These are phyloP conservation scores for Semicossyphus pulcher DNA, from an alignment of 2,113 vertebrate genomes.

Conservation along the genomic window DNA sequence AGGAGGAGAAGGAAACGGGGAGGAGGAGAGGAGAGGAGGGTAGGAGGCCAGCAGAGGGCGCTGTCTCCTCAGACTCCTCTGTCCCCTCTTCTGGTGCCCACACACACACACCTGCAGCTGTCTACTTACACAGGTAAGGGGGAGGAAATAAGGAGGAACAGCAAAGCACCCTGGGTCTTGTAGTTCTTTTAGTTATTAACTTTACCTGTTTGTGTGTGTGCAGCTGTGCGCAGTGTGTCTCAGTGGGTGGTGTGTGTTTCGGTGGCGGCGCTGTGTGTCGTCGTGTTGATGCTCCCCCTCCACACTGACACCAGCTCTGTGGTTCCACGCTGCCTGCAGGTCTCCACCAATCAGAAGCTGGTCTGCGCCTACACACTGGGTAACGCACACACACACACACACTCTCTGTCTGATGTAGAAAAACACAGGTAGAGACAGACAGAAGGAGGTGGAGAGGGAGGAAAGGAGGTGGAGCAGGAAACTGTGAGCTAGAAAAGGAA, in stretches of 20 bases:
- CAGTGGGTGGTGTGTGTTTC: slow-evolving; percentile 38
- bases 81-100: slow-evolving; percentile 30
- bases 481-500: no score
- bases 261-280: slow-evolving; percentile 32
- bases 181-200: neutral
- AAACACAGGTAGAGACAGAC: neutral
- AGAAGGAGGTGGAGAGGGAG: neutral
- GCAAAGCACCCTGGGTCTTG: slow-evolving; percentile 3
- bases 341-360: slow-evolving; percentile 60
- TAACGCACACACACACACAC: slow-evolving; percentile 26
- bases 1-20: no score
- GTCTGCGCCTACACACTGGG: slow-evolving; percentile 49
- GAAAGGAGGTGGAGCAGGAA: no score
- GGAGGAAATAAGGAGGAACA: neutral
- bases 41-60: slow-evolving; percentile 12
- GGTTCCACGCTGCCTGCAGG: slow-evolving; percentile 53
- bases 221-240: slow-evolving; percentile 27
- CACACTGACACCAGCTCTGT: slow-evolving; percentile 22
- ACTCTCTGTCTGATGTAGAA: no score
- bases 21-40: neutral
- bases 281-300: slow-evolving; percentile 50
- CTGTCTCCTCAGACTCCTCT: neutral
- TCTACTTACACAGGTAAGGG: slow-evolving; percentile 46
- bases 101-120: slow-evolving; percentile 19
- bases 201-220: slow-evolving; percentile 1